Base-by-base conservation (phyloP, 2,113 vertebrate genomes). In the Chascanopsetta lugubris region DNA sequence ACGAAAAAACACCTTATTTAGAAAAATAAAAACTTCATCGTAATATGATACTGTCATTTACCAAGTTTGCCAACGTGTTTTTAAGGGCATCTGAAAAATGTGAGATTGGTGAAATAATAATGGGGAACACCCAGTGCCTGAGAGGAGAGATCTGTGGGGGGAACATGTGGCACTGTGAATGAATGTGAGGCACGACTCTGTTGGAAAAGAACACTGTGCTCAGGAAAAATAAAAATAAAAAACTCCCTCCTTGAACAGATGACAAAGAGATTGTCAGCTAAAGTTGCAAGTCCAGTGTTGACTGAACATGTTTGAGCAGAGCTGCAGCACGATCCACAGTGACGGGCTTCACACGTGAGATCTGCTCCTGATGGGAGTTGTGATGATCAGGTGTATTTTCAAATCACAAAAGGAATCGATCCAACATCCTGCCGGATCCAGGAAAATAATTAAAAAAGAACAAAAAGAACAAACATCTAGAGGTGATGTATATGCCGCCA, bases 111-210 rank as follows among this genome's bases (percentile, higher is more conserved):
- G 20, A 9, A 13, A 27, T 20, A 30, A 22, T 1, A 25, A 25
- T 24, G 17, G 8, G 17, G 42, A 20, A 32, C 17, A 13, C 10
- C 18, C 21, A 11, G 61, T 17, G 26, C 32, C 61, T 48, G 47
- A 29, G 25, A 45, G 55, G 1, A 6, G 40, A 25, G 47, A 34
- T 60, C 17, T 56, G 43, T 18, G 43, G 7, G 61, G n/a, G n/a
- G n/a, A n/a, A n/a, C n/a, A n/a, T n/a, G n/a, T n/a, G n/a, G n/a
- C n/a, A 57, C 38, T 68, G 54, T 38, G 34, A 71, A 45, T 27
- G 55, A 62, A 69, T 30, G 65, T 53, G 72, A 76, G 61, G 32
- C 64, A 72, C 61, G 20, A 56, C 65, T 66, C 43, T 21, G 29
- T 29, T 24, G 17, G 46, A 61, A 36, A 55, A 72, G 55, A 76